Evolutionary conservation across 2,113 vertebrate species (phyloP).

Genomic region (Phasianus colchicus): DNA sequence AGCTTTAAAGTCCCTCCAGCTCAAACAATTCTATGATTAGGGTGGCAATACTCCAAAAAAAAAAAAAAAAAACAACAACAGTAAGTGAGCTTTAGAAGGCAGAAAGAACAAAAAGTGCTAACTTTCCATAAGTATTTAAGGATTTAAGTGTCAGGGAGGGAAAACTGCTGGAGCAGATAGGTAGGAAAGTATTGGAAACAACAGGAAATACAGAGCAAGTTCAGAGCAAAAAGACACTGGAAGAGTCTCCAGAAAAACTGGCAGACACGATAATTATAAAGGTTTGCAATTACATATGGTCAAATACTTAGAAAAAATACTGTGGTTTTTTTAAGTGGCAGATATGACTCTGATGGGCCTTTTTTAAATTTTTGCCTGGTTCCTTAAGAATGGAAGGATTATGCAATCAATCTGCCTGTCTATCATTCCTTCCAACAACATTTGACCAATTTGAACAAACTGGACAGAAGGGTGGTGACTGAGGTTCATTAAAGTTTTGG

Average conservation of each 20-base stretch:
- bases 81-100: constrained; percentile 28
- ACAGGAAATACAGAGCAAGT: background rate
- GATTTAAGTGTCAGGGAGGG: background rate
- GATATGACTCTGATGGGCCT: background rate
- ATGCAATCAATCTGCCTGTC: background rate
- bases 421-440: background rate
- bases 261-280: background rate
- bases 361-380: background rate
- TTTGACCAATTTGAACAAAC: background rate
- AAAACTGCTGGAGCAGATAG: constrained; percentile 41
- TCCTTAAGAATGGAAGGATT: constrained; percentile 7
- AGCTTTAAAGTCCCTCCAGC: too few species aligned
- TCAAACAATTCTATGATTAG: too few species aligned
- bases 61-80: background rate
- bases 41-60: background rate
- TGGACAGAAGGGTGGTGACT: background rate
- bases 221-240: background rate
- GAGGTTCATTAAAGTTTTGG: background rate
- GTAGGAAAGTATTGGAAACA: constrained; percentile 41
- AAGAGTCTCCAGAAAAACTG: background rate
- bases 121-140: constrained; percentile 28
- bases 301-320: background rate
- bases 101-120: constrained; percentile 1
- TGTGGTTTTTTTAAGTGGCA: background rate
- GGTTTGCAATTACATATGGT: background rate